Conservation (phyloP, 2,797 vertebrate genomes). For the Poecilia velifera region DNA sequence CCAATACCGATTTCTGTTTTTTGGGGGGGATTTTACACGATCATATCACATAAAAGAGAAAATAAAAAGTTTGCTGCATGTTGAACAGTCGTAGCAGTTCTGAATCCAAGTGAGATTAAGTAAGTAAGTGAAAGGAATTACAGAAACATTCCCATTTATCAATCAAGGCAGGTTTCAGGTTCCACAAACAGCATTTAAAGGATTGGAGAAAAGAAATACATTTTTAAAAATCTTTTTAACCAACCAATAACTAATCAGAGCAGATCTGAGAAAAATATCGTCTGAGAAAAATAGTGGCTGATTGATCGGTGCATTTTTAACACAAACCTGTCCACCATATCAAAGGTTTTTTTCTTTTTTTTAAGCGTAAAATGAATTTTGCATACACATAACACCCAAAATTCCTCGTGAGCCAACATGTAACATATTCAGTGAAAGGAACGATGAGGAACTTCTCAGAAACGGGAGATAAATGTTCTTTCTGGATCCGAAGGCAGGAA, state of each 20-base stretch:
- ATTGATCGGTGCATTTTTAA: neutral
- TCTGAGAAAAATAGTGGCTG: neutral
- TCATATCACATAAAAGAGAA: neutral
- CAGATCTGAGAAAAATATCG: neutral
- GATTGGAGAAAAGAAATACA: neutral
- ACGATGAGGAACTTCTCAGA: neutral
- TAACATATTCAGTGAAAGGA: neutral
- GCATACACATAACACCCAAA: neutral
- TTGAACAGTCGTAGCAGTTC: neutral
- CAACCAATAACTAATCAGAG: neutral
- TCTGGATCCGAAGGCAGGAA: conserved; percentile 19
- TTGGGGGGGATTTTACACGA: neutral
- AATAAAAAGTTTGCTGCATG: neutral
- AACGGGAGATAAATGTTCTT: conserved; percentile 14
- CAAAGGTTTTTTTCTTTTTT: too few relatives aligned
- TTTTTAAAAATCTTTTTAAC: neutral
- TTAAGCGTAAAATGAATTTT: too few relatives aligned
- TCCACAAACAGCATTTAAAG: neutral
- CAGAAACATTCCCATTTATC: neutral
- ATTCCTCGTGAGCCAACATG: neutral
- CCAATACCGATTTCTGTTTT: neutral
- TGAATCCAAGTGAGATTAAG: too few relatives aligned
- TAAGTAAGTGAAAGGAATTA: neutral
- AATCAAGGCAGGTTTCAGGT: neutral
- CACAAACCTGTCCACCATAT: neutral